These are phyloP conservation scores for Heliconius aoede DNA, from an alignment of 2,888 invertebrate genomes.

Conservation along the genomic window DNA sequence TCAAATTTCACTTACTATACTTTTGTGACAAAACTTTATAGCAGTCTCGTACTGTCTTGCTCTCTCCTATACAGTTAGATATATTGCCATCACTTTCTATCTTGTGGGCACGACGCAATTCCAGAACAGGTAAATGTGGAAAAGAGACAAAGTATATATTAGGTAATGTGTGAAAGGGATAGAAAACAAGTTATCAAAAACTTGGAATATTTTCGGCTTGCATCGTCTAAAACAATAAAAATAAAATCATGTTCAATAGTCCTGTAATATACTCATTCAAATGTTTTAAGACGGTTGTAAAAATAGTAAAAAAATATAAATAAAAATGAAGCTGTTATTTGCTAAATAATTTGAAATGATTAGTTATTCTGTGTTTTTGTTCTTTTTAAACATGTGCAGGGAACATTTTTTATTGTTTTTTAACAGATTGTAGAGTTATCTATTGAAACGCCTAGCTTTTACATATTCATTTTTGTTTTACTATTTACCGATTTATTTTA, in stretches of 20 bases:
- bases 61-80: slow-evolving; percentile 6
- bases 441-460: not conserved
- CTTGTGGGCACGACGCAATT: not conserved
- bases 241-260: not conserved
- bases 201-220: slow-evolving; percentile 19
- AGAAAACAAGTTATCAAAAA: slow-evolving; percentile 13
- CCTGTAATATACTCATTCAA: slow-evolving; percentile 10
- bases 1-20: slow-evolving; percentile 33
- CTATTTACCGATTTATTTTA: not conserved
- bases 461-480: not conserved
- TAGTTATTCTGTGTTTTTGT: slow-evolving; percentile 12
- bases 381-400: not conserved
- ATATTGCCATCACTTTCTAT: slow-evolving; percentile 26
- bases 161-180: slow-evolving; percentile 25
- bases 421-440: not conserved
- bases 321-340: slow-evolving; percentile 10
- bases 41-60: slow-evolving; percentile 7
- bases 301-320: slow-evolving; percentile 1
- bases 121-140: slow-evolving; percentile 27
- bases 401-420: not conserved
- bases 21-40: slow-evolving; percentile 36
- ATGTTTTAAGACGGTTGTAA: slow-evolving; percentile 3
- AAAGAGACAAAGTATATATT: slow-evolving; percentile 1
- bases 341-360: not conserved
- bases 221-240: slow-evolving; percentile 14